Evolutionary conservation across 2,797 vertebrate genomes (phyloP).

Genomic region (Hafferia zeledoni): DNA sequence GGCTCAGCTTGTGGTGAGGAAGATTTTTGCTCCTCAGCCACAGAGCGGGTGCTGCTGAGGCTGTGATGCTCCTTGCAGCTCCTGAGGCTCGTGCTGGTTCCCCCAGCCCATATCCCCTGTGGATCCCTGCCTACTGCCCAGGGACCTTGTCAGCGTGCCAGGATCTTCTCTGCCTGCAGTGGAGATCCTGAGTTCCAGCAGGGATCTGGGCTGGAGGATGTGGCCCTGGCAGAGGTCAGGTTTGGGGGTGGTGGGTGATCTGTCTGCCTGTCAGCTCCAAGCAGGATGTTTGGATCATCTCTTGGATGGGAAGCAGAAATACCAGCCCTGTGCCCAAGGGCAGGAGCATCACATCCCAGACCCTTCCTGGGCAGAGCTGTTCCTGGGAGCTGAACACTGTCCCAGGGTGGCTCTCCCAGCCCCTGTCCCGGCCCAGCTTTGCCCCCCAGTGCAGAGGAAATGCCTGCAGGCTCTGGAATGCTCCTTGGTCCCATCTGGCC

Average conservation of each 20-base stretch:
- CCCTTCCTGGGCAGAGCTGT: background rate
- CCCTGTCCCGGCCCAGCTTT: background rate
- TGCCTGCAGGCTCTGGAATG: background rate
- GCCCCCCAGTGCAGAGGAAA: background rate
- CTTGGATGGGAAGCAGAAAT: background rate
- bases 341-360: no score
- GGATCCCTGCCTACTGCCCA: background rate
- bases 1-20: background rate
- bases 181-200: background rate
- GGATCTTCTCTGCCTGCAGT: background rate
- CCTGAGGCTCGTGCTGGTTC: accelerated
- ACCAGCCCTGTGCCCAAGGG: background rate
- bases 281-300: background rate
- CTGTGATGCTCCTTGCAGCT: background rate
- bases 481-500: constrained; percentile 7
- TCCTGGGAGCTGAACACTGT: background rate
- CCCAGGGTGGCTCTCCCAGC: background rate
- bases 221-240: background rate
- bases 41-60: background rate
- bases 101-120: accelerated
- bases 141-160: background rate
- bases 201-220: background rate
- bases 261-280: background rate
- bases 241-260: no score
- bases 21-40: background rate